phyloP scores from a whole-genome alignment of 2,113 vertebrate genomes.

The Aspidoscelis tigris region DNA sequence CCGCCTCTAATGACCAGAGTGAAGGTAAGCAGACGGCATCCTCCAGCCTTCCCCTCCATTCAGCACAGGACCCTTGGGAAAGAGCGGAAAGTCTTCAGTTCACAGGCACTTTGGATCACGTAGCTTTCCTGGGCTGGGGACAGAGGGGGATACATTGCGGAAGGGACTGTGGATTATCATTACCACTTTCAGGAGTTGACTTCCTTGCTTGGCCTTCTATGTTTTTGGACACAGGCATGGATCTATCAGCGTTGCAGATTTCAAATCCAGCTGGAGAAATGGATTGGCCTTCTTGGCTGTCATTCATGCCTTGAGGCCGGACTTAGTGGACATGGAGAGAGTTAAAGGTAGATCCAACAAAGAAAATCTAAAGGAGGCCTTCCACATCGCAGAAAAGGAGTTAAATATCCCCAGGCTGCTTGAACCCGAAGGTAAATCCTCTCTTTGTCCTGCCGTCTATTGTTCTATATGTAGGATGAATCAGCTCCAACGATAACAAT shows the following conservation, averaged over 20 bases:
- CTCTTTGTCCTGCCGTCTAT: not conserved
- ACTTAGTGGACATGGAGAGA: conserved; percentile 84
- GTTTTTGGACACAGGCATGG: conserved; percentile 74
- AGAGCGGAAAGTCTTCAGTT: too few species aligned
- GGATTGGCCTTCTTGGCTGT: conserved; percentile 91
- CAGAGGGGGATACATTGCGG: not conserved
- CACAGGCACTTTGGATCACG: too few species aligned
- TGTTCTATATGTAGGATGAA: not conserved
- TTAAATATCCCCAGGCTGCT: conserved; percentile 89
- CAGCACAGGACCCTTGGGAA: too few species aligned
- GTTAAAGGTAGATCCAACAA: conserved; percentile 84
- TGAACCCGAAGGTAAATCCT: conserved; percentile 86
- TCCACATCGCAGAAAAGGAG: conserved; percentile 86
- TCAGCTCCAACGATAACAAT: not conserved
- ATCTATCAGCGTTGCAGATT: conserved; percentile 87
- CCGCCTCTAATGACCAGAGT: too few species aligned
- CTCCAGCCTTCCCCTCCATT: too few species aligned
- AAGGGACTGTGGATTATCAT: not conserved
- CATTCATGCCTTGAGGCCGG: conserved; percentile 85
- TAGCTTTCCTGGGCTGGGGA: too few species aligned
- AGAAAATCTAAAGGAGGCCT: conserved; percentile 93
- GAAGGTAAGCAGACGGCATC: too few species aligned
- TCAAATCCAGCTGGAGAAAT: conserved; percentile 92
- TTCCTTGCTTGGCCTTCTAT: not conserved
- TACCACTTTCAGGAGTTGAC: not conserved